Evolutionary conservation across 2,888 invertebrate genomes (phyloP).

Genomic region (Automeris io): DNA sequence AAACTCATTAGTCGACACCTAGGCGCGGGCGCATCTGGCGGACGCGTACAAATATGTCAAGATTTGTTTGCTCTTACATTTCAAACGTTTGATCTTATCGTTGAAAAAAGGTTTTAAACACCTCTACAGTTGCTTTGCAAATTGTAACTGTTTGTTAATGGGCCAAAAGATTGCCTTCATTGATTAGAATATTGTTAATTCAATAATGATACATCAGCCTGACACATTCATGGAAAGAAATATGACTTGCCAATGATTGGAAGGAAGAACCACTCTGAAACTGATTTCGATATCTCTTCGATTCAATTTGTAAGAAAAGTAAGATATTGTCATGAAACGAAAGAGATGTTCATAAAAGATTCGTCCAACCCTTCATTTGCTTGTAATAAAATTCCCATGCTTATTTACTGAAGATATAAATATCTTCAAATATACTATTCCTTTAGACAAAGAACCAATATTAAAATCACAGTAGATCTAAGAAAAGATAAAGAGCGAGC

Average conservation of each 20-base stretch:
- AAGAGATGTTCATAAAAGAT: too few relatives aligned
- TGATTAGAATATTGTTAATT: too few relatives aligned
- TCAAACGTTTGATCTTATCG: constrained; percentile 5
- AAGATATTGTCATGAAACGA: too few relatives aligned
- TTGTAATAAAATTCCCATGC: background rate
- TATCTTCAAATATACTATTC: constrained; percentile 25
- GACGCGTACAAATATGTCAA: constrained; percentile 34
- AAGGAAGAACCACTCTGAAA: too few relatives aligned
- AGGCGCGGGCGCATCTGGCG: constrained; percentile 57
- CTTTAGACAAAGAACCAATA: constrained; percentile 38
- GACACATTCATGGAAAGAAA: too few relatives aligned
- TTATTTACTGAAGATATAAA: background rate
- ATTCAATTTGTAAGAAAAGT: too few relatives aligned
- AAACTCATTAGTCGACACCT: constrained; percentile 68
- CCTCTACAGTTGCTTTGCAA: background rate
- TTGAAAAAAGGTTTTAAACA: constrained; percentile 2
- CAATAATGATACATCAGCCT: too few relatives aligned
- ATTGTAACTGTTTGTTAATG: too few relatives aligned
- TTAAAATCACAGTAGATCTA: constrained; percentile 52
- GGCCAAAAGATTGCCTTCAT: too few relatives aligned
- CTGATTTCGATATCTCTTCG: too few relatives aligned
- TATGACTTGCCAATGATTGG: too few relatives aligned
- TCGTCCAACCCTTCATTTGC: background rate
- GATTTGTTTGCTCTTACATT: constrained; percentile 10
- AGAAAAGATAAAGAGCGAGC: constrained; percentile 52